Evolutionary conservation across 2,113 vertebrate species (phyloP).

Genomic region (Callorhinus ursinus): DNA sequence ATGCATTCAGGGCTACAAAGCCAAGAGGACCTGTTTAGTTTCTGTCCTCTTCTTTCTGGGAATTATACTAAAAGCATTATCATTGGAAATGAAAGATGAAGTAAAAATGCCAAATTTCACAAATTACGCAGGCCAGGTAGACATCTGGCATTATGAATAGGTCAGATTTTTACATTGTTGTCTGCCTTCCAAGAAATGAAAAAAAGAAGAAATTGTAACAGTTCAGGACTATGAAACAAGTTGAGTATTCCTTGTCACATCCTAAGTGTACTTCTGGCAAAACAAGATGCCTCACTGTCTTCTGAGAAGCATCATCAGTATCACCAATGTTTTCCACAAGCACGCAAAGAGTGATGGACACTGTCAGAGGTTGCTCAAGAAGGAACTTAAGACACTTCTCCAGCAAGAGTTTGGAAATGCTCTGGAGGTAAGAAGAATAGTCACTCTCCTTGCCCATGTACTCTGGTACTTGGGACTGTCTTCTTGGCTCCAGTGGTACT

Average conservation of each 20-base stretch:
- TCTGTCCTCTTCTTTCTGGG: not conserved
- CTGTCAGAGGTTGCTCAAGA: not conserved
- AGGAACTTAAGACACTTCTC: slow-evolving; percentile 38
- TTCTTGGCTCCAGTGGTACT: not conserved
- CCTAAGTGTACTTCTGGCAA: not conserved
- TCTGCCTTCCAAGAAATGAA: not conserved
- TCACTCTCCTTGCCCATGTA: not conserved
- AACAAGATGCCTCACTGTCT: slow-evolving; percentile 31
- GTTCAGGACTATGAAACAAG: not conserved
- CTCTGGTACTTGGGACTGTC: not conserved
- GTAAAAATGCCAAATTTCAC: slow-evolving; percentile 15
- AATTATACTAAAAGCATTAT: not conserved
- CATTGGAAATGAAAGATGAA: not conserved
- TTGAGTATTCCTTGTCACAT: not conserved
- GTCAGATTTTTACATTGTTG: not conserved
- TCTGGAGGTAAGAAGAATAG: not conserved
- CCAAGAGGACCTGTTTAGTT: not conserved
- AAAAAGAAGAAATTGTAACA: not conserved
- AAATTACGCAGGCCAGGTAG: not conserved
- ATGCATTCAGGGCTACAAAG: not conserved
- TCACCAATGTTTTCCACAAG: slow-evolving; percentile 35
- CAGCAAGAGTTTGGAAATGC: not conserved
- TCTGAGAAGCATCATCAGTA: slow-evolving; percentile 14
- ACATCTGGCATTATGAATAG: not conserved
- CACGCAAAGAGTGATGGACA: not conserved